These are phyloP conservation scores for Drosophila affinis DNA, from an alignment of 2,888 invertebrate genomes.

Conservation along the genomic window DNA sequence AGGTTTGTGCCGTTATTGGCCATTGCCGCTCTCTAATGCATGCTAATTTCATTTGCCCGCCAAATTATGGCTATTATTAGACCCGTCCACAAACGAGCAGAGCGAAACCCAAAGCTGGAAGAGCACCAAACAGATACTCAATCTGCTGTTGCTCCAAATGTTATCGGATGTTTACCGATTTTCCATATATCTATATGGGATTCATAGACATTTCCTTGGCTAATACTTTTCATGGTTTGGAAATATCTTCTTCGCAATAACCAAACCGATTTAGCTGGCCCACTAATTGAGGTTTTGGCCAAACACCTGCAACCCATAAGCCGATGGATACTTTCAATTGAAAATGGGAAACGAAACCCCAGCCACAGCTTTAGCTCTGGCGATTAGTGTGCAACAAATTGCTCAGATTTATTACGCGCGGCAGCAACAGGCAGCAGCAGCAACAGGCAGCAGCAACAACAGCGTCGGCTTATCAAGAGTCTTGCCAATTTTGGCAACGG, in stretches of 20 bases:
- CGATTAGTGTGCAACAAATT: constrained; percentile 78
- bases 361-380: constrained; percentile 42
- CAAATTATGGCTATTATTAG: constrained; percentile 77
- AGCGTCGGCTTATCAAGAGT: constrained; percentile 37
- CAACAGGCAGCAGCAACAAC: constrained; percentile 25
- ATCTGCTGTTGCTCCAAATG: no score
- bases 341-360: constrained; percentile 53
- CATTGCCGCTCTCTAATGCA: constrained; percentile 62
- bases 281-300: constrained; percentile 49
- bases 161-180: no score
- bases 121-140: no score
- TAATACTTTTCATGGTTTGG: not conserved
- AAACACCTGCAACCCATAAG: constrained; percentile 71
- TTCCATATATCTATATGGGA: not conserved
- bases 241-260: constrained; percentile 48
- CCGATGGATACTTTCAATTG: constrained; percentile 69
- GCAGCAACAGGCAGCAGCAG: constrained; percentile 30
- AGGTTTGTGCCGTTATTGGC: constrained; percentile 74
- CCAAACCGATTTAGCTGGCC: constrained; percentile 59
- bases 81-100: constrained; percentile 22
- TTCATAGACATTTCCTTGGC: not conserved
- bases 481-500: constrained; percentile 60
- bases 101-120: constrained; percentile 12
- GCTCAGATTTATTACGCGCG: constrained; percentile 77
- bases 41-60: constrained; percentile 75